Evolutionary conservation across 2,113 vertebrate genomes (phyloP), one percentile per base, ranked within the genome.

Genomic region (Xyrauchen texanus): DNA sequence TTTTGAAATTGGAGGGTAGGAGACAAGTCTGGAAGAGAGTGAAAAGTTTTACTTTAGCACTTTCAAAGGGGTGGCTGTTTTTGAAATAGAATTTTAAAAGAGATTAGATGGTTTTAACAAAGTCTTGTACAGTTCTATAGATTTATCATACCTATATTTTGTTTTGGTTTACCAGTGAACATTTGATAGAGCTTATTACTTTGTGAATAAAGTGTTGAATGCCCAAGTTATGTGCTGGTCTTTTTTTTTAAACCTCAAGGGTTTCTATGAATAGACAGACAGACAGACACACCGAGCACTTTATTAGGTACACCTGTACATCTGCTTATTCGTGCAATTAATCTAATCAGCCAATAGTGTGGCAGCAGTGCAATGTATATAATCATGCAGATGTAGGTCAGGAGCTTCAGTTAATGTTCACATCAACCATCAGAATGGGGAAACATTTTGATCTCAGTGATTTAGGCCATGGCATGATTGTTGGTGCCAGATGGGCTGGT

Each of bases 151-250:
- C 86, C 76, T 86, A 76, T 88, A 87, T 86, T 85, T 89, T 83
- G 81, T 83, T 86, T 88, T 55, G 63, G 81, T 85, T 87, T 83
- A 85, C 70, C 74, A 83, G 85, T 91, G 88, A 86, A 84, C 85
- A 81, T 88, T 88, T 88, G 86, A 85, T 66, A 85, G 86, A 78
- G 81, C 63, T 84, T 86, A 84, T 85, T 91, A 91, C 90, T 93
- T 91, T 93, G 87, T 93, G 91, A 93, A 94, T 95, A 94, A 95
- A 90, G 83, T 91, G 88, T 92, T 86, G 87, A 93, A 94, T 66
- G 85, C 86, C 86, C 83, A 87, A 83, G 72, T 70, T 72, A 60
- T 65, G 78, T 55, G 76, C 63, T 84, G 42, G 10, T 75, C 42
- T 79, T 82, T 68, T 60, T 57, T 58, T 66, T 4, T 11, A 46